A percentile compares a stretch with the other conserved stretches of the same genome.
Conservation (phyloP, 2,888 invertebrate genomes). For the Lucinisca nassula region DNA sequence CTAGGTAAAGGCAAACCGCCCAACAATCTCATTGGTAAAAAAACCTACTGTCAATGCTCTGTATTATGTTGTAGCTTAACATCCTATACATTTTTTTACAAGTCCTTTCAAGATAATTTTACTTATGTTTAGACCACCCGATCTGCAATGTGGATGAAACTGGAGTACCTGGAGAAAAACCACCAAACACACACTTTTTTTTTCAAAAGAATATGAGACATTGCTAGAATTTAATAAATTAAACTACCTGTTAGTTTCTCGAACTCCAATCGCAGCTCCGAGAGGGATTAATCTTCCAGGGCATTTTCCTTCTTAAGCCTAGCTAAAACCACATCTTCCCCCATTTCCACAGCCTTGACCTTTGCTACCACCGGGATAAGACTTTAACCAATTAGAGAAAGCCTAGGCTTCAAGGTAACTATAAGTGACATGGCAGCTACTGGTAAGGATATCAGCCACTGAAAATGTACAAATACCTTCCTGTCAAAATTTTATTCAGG, state of each 20-base stretch:
- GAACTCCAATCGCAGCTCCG: conserved; percentile 20
- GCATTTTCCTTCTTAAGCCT: conserved; percentile 35
- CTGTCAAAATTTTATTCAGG: not conserved
- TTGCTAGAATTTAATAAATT: not conserved
- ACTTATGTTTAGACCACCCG: not conserved
- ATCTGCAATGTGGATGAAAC: not conserved
- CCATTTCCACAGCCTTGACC: conserved; percentile 8
- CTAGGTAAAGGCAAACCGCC: too few relatives aligned
- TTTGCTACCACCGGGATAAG: conserved; percentile 20
- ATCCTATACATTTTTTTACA: too few relatives aligned
- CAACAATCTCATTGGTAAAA: too few relatives aligned
- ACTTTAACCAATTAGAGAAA: conserved; percentile 18
- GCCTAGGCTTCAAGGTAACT: conserved; percentile 16
- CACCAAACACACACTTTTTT: too few relatives aligned
- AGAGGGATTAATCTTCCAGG: not conserved
- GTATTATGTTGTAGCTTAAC: too few relatives aligned
- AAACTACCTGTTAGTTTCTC: not conserved
- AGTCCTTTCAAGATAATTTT: not conserved
- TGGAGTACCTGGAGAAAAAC: too few relatives aligned
- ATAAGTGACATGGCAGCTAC: not conserved
- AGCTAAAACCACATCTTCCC: not conserved
- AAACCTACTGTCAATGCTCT: too few relatives aligned
- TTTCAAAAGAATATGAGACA: too few relatives aligned
- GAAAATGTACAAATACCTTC: not conserved
- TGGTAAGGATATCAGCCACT: too few relatives aligned